phyloP scores from a whole-genome alignment of 2,113 vertebrate genomes.

The Podocnemis expansa region DNA sequence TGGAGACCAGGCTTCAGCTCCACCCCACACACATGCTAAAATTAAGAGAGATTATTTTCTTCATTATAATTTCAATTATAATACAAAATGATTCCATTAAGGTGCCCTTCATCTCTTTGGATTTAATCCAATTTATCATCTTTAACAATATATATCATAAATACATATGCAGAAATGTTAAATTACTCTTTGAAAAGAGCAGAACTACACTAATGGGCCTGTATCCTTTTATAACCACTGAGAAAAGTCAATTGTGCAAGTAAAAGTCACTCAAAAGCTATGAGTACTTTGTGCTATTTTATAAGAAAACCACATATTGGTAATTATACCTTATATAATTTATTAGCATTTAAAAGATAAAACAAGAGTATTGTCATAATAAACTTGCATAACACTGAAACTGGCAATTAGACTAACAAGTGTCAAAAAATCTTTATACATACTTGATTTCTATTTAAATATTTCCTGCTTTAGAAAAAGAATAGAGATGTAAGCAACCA shows the following conservation, averaged over 20 bases:
- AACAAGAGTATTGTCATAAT: not conserved
- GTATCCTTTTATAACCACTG: not conserved
- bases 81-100: not conserved
- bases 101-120: not conserved
- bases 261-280: not conserved
- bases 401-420: not conserved
- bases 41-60: not conserved
- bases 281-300: not conserved
- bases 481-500: not conserved
- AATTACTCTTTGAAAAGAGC: not conserved
- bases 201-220: not conserved
- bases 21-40: not conserved
- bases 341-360: not conserved
- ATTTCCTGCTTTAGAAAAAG: not conserved
- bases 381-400: not conserved
- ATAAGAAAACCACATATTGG: not conserved
- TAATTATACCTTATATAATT: not conserved
- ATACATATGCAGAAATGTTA: not conserved
- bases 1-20: not conserved
- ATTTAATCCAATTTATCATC: not conserved
- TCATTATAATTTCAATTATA: not conserved
- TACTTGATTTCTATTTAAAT: not conserved
- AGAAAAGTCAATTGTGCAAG: not conserved
- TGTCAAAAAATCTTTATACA: not conserved
- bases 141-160: not conserved